phyloP scores from a whole-genome alignment of 2,888 invertebrate genomes.

The Cryptocephalus moraei region DNA sequence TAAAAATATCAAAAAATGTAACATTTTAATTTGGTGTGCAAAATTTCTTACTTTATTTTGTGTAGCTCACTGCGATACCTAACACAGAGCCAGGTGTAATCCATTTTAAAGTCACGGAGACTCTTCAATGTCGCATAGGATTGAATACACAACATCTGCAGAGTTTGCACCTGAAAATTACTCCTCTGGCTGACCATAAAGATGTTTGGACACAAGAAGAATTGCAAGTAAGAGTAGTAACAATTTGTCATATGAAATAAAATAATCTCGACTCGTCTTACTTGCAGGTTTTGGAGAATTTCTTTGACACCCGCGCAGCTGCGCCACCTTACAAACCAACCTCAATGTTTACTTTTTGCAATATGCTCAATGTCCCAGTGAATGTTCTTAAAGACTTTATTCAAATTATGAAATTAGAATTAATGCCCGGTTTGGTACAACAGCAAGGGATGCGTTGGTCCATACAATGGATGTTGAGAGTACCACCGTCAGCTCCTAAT shows the following conservation, averaged over 20 bases:
- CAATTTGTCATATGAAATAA: neutral
- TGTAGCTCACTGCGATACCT: constrained; percentile 57
- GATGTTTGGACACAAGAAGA: constrained; percentile 84
- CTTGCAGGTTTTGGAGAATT: constrained; percentile 73
- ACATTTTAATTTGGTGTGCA: too few relatives aligned
- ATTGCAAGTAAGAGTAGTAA: constrained; percentile 48
- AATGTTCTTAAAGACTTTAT: constrained; percentile 87
- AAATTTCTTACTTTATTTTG: constrained; percentile 3
- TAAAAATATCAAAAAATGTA: too few relatives aligned
- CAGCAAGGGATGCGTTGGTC: constrained; percentile 71
- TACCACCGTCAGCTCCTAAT: constrained; percentile 78
- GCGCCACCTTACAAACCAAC: constrained; percentile 87
- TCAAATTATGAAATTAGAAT: constrained; percentile 66
- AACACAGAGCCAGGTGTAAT: constrained; percentile 80
- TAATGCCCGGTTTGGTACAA: constrained; percentile 50
- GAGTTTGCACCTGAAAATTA: constrained; percentile 76
- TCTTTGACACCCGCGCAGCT: constrained; percentile 83
- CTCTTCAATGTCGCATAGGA: constrained; percentile 75
- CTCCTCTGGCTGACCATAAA: constrained; percentile 71
- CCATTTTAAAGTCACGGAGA: constrained; percentile 76
- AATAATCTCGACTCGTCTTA: neutral
- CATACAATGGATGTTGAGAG: constrained; percentile 84
- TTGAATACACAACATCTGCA: constrained; percentile 84
- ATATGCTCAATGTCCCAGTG: constrained; percentile 73
- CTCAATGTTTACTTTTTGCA: constrained; percentile 75